phyloP scores from a whole-genome alignment of 2,113 vertebrate genomes.

The Dicerorhinus sumatrensis region DNA sequence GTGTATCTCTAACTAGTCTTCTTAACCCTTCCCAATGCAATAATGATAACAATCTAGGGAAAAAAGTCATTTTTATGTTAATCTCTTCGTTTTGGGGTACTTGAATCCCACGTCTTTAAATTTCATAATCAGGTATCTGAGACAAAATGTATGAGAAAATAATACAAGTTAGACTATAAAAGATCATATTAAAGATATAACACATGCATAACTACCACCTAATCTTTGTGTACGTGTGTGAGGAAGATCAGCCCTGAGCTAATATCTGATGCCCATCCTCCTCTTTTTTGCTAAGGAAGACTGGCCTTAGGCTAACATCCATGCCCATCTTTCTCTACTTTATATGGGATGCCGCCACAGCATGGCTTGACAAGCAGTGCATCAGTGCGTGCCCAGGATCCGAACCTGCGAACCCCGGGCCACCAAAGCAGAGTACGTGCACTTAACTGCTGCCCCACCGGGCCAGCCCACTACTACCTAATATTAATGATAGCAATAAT shows the following conservation, averaged over 20 bases:
- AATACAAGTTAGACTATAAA: background rate
- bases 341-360: no score
- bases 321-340: no score
- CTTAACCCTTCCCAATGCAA: background rate
- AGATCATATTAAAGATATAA: background rate
- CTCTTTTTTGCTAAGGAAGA: no score
- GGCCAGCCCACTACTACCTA: background rate
- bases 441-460: no score
- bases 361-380: no score
- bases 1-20: slow-evolving; percentile 32
- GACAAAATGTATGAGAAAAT: background rate
- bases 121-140: slow-evolving; percentile 6
- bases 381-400: no score
- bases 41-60: background rate
- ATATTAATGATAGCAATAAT: background rate
- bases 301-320: no score
- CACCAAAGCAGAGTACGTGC: no score
- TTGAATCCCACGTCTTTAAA: background rate
- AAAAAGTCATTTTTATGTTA: background rate
- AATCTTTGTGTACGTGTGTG: background rate
- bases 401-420: no score
- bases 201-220: background rate
- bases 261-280: no score
- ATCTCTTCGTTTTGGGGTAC: background rate
- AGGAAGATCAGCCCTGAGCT: no score